These are phyloP conservation scores for Rhaphigaster nebulosa DNA, from an alignment of 2,888 invertebrate genomes.

Conservation along the genomic window DNA sequence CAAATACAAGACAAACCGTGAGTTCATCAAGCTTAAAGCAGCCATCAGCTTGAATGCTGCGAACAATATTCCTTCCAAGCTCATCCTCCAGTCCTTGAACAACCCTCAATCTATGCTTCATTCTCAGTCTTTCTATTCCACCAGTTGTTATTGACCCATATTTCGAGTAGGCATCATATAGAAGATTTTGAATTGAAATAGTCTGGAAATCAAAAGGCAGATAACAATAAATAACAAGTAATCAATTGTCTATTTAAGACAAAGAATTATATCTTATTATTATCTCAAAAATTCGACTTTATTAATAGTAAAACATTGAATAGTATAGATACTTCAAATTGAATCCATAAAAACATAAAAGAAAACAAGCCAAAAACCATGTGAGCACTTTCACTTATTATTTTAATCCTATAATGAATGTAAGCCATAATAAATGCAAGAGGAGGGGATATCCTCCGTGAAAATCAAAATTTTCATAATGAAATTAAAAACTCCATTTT, in stretches of 20 bases:
- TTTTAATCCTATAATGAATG: no score
- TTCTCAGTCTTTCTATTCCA: slow-evolving; percentile 88
- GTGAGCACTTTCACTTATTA: no score
- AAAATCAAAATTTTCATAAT: no score
- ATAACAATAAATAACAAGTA: not conserved
- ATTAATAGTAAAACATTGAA: not conserved
- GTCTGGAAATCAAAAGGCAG: slow-evolving; percentile 72
- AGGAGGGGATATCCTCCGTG: no score
- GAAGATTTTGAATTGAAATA: slow-evolving; percentile 83
- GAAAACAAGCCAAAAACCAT: no score
- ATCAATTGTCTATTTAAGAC: not conserved
- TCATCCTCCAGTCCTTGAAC: slow-evolving; percentile 94
- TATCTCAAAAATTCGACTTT: not conserved
- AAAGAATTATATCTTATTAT: not conserved
- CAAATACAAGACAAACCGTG: slow-evolving; percentile 69
- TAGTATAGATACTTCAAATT: not conserved
- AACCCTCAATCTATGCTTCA: slow-evolving; percentile 92
- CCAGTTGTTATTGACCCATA: slow-evolving; percentile 86
- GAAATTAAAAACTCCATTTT: no score
- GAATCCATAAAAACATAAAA: no score
- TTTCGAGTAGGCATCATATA: slow-evolving; percentile 88
- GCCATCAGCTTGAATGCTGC: slow-evolving; percentile 82
- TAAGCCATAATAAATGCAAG: no score
- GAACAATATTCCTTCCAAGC: slow-evolving; percentile 87
- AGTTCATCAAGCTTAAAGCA: slow-evolving; percentile 77